These are phyloP conservation scores for Microctenopoma lineatum DNA, from an alignment of 2,797 vertebrate genomes.

Conservation along the genomic window DNA sequence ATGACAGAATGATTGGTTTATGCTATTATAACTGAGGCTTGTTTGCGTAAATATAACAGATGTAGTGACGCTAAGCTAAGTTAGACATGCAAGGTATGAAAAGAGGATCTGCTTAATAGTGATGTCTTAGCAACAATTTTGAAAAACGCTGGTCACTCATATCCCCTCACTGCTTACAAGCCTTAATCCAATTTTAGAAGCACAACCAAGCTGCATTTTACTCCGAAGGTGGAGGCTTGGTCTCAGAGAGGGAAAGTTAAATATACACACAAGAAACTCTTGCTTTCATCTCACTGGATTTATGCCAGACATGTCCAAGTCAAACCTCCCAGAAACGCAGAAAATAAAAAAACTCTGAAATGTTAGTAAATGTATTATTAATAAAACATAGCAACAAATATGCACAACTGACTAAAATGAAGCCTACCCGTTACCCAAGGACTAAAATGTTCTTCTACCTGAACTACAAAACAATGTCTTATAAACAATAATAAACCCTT, in stretches of 20 bases:
- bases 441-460: too few relatives aligned
- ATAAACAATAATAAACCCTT: too few relatives aligned
- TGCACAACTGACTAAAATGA: not conserved
- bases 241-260: constrained; percentile 52
- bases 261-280: constrained; percentile 58
- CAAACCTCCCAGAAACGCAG: not conserved
- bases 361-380: not conserved
- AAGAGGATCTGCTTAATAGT: constrained; percentile 78
- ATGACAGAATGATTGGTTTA: constrained; percentile 56
- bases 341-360: not conserved
- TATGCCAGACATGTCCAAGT: not conserved
- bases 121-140: constrained; percentile 81
- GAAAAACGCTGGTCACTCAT: constrained; percentile 73
- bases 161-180: constrained; percentile 82
- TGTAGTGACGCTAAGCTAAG: constrained; percentile 74
- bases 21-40: constrained; percentile 52
- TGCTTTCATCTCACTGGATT: constrained; percentile 30
- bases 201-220: constrained; percentile 70
- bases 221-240: constrained; percentile 58
- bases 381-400: not conserved
- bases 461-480: too few relatives aligned
- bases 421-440: too few relatives aligned
- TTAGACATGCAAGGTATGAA: constrained; percentile 75
- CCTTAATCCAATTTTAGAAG: constrained; percentile 83
- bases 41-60: constrained; percentile 66